Conservation (phyloP, 2,888 invertebrate species). For the Mechanitis messenoides region DNA sequence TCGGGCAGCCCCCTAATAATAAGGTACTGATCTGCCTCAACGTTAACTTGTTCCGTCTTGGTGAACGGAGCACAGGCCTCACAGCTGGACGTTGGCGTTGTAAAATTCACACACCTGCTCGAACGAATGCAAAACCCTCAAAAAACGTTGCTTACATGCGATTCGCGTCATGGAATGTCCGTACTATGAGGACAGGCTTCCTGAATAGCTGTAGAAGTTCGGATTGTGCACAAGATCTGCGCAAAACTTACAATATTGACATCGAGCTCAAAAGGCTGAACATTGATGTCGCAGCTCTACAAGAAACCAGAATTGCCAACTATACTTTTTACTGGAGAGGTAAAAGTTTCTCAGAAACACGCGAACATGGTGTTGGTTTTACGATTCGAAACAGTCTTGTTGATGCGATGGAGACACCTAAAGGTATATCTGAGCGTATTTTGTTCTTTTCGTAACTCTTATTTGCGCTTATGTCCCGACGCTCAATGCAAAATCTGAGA, state of each 20-base stretch:
- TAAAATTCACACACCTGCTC: no score
- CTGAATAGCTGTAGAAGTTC: background rate
- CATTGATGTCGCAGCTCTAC: constrained; percentile 21
- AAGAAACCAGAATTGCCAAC: constrained; percentile 24
- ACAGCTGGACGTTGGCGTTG: background rate
- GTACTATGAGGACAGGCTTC: constrained; percentile 6
- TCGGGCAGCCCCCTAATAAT: constrained; percentile 8
- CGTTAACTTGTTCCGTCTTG: constrained; percentile 8
- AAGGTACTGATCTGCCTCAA: constrained; percentile 14
- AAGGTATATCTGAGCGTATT: constrained; percentile 11
- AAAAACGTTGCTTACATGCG: no score
- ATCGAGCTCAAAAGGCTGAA: constrained; percentile 19
- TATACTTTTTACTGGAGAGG: constrained; percentile 25
- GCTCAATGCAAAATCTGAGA: constrained; percentile 3
- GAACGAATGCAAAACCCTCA: no score
- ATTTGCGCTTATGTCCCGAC: constrained; percentile 18
- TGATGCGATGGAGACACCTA: background rate
- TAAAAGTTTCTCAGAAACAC: constrained; percentile 1
- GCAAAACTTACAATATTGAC: constrained; percentile 21
- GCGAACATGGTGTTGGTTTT: constrained; percentile 25
- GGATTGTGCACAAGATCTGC: background rate
- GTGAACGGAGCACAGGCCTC: constrained; percentile 10
- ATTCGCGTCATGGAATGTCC: constrained; percentile 4
- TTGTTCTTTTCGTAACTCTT: constrained; percentile 10
- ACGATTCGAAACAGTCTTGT: constrained; percentile 21